Base-by-base conservation (phyloP, 1,140 invertebrate genomes). In the Drosophila saltans region DNA sequence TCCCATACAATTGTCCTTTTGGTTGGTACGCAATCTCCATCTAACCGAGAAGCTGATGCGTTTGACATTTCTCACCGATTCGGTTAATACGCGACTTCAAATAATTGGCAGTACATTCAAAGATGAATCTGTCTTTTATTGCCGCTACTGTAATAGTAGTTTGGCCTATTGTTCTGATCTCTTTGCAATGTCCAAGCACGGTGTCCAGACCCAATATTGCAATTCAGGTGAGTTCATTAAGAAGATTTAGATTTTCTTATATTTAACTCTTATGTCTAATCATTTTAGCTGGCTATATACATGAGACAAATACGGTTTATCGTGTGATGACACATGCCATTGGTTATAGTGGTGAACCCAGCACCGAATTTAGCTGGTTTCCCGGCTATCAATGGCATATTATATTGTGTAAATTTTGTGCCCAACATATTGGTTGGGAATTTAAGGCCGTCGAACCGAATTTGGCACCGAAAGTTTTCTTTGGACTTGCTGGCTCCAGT, bases 321-420 rank as follows among this genome's bases (percentile, higher is more conserved):
- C 93, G 94, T 63, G 94, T 95, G 0, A 72, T 89, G 21, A 61
- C 68, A 1, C 90, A 94, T 70, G 94, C 95, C 75, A 92, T 96
- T 28, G 85, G 85, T 5, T 91, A 95, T n/a, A 92, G 93, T 36
- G 93, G 94, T 0, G 77, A 91, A 11, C 86, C 96, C 6, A 96
- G 95, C 1, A 95, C 94, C 21, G 94, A 96, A 78, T 96, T 95
- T 81, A 96, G 95, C 72, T 98, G 97, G 97, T 98, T 98, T 92
- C 97, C 97, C 33, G 97, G 96, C 33, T 97, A 97, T 92, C 94
- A 95, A 11, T 97, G 97, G 97, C 96, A 95, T 36, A 96, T 97
- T 62, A 94, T 95, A 7, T 92, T 94, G 58, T 97, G 97, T 78
- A 90, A 92, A 64, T 79, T 90, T 10, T 97, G 97, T 90, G 80